A percentile compares a stretch with the other conserved stretches of the same genome.
phyloP scores from a whole-genome alignment of 2,797 vertebrate genomes.

The Saxicola maurus region DNA sequence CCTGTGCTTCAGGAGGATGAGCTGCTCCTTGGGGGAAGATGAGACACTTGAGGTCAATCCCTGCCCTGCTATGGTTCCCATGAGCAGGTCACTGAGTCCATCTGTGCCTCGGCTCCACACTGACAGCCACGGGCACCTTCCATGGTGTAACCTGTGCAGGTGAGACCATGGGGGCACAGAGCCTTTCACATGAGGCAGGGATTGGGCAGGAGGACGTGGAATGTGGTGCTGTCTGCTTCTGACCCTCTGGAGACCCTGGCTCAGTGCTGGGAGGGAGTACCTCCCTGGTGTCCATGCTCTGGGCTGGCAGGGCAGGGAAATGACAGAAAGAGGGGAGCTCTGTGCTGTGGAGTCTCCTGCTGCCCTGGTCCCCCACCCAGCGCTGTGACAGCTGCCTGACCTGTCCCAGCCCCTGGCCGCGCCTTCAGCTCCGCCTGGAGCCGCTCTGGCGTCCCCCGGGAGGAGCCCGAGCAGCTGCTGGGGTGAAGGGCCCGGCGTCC shows the following conservation, averaged over 20 bases:
- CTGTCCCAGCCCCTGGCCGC: not conserved
- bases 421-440: not conserved
- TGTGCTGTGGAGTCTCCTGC: not conserved
- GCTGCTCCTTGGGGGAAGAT: not conserved
- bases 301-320: not conserved
- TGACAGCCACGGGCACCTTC: not conserved
- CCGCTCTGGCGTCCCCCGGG: not conserved
- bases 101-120: not conserved
- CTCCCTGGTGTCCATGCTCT: rapidly evolving
- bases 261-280: rapidly evolving
- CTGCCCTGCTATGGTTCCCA: rapidly evolving
- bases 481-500: rapidly evolving
- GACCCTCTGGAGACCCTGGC: not conserved
- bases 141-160: not conserved
- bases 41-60: not conserved
- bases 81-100: not conserved
- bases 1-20: not conserved
- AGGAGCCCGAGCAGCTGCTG: not conserved
- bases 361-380: too few relatives aligned
- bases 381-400: not conserved
- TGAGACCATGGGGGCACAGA: rapidly evolving
- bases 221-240: rapidly evolving
- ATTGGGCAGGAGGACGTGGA: rapidly evolving
- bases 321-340: not conserved
- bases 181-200: rapidly evolving